Percentiles rank a stretch among this genome's conserved stretches.
These are phyloP conservation scores for Pentalonia nigronervosa DNA, from an alignment of 1,140 invertebrate genomes.

Conservation along the genomic window DNA sequence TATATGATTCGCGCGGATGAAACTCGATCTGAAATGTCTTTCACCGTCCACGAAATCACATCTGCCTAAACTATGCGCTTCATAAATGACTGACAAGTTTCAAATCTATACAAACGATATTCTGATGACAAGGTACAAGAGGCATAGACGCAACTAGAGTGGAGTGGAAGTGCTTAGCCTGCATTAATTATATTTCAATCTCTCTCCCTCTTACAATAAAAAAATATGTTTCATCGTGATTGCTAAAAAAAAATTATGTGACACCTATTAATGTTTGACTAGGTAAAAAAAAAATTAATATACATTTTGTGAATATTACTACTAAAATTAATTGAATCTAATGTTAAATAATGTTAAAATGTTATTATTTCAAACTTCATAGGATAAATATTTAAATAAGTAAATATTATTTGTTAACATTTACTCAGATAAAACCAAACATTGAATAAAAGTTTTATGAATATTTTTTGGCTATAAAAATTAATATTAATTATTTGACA, in stretches of 20 bases:
- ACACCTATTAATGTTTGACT: neutral
- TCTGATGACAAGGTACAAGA: neutral
- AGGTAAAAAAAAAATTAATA: neutral
- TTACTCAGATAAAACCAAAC: neutral
- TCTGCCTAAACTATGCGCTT: neutral
- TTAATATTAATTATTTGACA: neutral
- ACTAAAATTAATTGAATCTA: neutral
- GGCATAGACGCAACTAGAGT: neutral
- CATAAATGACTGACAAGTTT: neutral
- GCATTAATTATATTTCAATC: neutral
- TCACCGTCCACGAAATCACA: neutral
- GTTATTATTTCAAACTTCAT: neutral
- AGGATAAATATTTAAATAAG: neutral
- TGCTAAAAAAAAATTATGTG: neutral
- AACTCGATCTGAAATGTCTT: neutral
- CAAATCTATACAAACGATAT: neutral
- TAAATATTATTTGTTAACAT: neutral
- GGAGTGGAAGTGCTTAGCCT: neutral
- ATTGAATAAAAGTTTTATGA: neutral
- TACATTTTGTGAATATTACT: neutral
- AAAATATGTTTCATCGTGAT: neutral
- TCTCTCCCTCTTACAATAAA: neutral
- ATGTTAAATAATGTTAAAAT: neutral
- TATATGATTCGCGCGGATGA: neutral
- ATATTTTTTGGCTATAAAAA: neutral